Base-by-base conservation (phyloP, 1,140 invertebrate genomes). In the Pollicipes pollicipes region DNA sequence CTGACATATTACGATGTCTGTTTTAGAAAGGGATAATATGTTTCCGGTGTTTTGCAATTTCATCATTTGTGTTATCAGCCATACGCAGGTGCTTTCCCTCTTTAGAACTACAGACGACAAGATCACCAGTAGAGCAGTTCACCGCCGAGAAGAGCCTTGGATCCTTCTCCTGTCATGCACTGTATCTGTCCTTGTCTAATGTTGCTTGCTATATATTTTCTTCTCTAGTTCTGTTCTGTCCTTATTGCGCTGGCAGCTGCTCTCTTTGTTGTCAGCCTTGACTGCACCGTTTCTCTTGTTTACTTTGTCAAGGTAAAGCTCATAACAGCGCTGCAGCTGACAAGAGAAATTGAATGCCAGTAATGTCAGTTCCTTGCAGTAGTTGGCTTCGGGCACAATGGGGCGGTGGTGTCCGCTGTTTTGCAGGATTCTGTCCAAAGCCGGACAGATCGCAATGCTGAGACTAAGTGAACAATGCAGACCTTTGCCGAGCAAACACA, bases 1-100 rank as follows among this genome's bases (percentile, higher is more conserved):
- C 35, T 35, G 6, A 35, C 6, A 8, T 21, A 21, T 21, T 58
- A 6, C 21, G 45, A 24, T 17, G 45, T n/a, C 45, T 58, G 24
- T 58, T 58, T 58, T 58, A 58, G 45, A 58, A 58, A 58, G 45
- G 45, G 45, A 58, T 58, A 58, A 58, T 58, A 58, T 58, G 45
- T 21, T 21, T 58, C 45, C 45, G 45, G 24, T 21, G 45, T 58
- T 58, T 58, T 21, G 45, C 45, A 58, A 21, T 58, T 58, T 58
- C 24, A 58, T 21, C 32, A 21, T 58, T 58, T 58, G 45, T 58
- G 45, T 58, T 58, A 10, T 58, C 2, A 10, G 8, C 45, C 45
- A 10, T 21, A 58, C 45, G 24, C 45, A 58, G 45, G 45, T 21
- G 45, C 24, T 58, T 13, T 3, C 45, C 24, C 24, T 58, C 13